Percentiles rank a stretch among this genome's conserved stretches.
These are phyloP conservation scores for Pachycephus smyrnensis DNA, from an alignment of 2,888 invertebrate genomes.

Conservation along the genomic window DNA sequence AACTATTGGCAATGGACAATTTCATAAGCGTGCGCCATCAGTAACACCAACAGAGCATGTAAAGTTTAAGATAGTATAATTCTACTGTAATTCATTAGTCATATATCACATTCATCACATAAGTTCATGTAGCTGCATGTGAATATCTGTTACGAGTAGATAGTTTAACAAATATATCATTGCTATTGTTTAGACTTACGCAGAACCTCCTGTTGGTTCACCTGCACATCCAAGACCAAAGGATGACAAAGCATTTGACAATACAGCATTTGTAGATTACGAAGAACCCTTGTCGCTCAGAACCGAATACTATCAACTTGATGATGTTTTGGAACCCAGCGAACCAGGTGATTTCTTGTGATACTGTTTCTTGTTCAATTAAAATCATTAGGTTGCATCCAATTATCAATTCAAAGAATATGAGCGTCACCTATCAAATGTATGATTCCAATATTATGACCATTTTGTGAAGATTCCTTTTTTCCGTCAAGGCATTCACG, in stretches of 20 bases:
- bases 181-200: conserved; percentile 54
- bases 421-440: neutral
- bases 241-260: conserved; percentile 72
- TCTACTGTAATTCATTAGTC: neutral
- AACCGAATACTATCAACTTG: conserved; percentile 78
- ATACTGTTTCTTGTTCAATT: neutral
- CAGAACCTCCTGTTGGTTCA: conserved; percentile 55
- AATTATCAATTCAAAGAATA: neutral
- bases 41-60: conserved; percentile 66
- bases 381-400: neutral
- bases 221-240: conserved; percentile 53
- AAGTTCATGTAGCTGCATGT: conserved; percentile 4
- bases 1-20: conserved; percentile 56
- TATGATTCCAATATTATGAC: neutral
- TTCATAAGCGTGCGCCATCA: conserved; percentile 49
- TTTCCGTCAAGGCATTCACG: neutral
- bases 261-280: conserved; percentile 83
- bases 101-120: neutral
- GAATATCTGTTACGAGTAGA: conserved; percentile 8
- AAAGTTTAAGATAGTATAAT: conserved; percentile 58
- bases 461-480: neutral
- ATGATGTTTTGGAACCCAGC: conserved; percentile 67
- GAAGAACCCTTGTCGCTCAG: conserved; percentile 82
- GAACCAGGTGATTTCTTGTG: conserved; percentile 48
- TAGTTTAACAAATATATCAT: conserved; percentile 19